phyloP scores from a whole-genome alignment of 2,888 invertebrate species.

The Hybos culiciformis region DNA sequence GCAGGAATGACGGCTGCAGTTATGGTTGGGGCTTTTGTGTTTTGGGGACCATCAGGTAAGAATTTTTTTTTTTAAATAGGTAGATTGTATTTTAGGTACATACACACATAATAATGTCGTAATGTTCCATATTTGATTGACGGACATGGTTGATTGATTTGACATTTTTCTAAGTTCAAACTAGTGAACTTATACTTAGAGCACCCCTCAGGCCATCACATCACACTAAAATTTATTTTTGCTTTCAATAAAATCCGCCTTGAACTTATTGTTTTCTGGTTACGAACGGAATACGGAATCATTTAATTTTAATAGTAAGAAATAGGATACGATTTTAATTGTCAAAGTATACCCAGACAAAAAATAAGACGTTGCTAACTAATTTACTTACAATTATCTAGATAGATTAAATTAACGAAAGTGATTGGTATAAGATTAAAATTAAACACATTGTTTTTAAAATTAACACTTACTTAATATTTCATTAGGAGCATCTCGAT shows the following conservation, averaged over 20 bases:
- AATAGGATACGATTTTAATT: too few species aligned
- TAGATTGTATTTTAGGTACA: not conserved
- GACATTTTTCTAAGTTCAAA: too few species aligned
- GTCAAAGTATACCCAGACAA: too few species aligned
- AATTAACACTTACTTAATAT: constrained; percentile 4
- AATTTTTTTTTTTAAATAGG: not conserved
- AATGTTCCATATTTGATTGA: too few species aligned
- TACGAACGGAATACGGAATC: not conserved
- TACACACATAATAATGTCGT: not conserved
- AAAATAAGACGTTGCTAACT: not conserved
- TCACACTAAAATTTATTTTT: not conserved
- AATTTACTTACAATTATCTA: not conserved
- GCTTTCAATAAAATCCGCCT: not conserved
- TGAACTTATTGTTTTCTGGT: not conserved
- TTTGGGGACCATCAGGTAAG: constrained; percentile 50
- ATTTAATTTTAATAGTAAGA: too few species aligned
- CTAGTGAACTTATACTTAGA: too few species aligned
- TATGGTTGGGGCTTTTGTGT: constrained; percentile 68
- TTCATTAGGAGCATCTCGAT: constrained; percentile 32
- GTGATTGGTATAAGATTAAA: too few species aligned
- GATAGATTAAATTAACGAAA: not conserved
- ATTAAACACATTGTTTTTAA: constrained; percentile 10
- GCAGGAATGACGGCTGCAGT: constrained; percentile 66
- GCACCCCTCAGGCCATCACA: too few species aligned
- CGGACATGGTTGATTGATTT: too few species aligned